These are phyloP conservation scores for Berghia stephanieae DNA, from an alignment of 1,140 invertebrate genomes.

Conservation along the genomic window DNA sequence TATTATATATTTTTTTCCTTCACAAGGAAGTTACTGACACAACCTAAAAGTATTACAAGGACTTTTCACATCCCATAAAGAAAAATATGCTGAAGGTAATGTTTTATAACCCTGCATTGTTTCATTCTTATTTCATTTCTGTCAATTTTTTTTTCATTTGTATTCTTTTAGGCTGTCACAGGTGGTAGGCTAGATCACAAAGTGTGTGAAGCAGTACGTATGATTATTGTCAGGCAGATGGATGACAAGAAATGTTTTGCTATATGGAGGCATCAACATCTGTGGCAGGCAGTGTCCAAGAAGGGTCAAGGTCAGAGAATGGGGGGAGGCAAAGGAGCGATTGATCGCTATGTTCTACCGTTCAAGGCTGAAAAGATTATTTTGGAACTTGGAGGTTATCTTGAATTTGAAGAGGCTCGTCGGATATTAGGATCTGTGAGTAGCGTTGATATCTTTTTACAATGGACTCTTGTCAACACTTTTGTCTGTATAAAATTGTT, in stretches of 20 bases:
- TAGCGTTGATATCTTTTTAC: too few species aligned
- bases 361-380: conserved; percentile 91
- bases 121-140: not conserved
- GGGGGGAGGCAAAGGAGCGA: conserved; percentile 96
- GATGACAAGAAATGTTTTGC: conserved; percentile 85
- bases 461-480: not conserved
- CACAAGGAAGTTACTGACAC: too few species aligned
- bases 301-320: conserved; percentile 90
- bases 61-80: not conserved
- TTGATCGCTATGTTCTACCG: conserved; percentile 95
- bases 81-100: not conserved
- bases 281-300: conserved; percentile 94
- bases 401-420: conserved; percentile 85
- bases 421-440: conserved; percentile 70
- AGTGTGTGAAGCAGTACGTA: conserved; percentile 90
- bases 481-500: not conserved
- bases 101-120: not conserved
- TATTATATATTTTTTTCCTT: too few species aligned
- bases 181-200: conserved; percentile 82
- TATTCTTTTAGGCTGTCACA: conserved; percentile 73
- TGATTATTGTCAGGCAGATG: conserved; percentile 79
- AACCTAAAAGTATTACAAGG: not conserved
- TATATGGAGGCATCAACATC: conserved; percentile 92
- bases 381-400: conserved; percentile 90
- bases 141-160: conserved; percentile 20